Evolutionary conservation across 2,113 vertebrate species (phyloP).

Genomic region (Heterochromis multidens): DNA sequence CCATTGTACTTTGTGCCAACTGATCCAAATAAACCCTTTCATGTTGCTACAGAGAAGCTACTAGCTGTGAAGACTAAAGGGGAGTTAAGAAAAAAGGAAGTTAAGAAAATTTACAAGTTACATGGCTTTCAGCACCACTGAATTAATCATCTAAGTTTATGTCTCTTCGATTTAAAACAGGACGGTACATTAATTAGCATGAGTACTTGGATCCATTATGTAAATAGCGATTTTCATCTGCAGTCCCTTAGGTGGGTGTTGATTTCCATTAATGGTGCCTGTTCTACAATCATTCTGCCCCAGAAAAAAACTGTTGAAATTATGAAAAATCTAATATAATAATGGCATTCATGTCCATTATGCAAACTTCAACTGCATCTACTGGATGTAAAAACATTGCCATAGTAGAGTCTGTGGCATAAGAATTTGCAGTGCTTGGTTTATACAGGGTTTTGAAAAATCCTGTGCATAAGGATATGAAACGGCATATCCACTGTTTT

Average conservation of each 20-base stretch:
- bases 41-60: neutral
- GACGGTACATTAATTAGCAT: neutral
- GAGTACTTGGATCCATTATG: neutral
- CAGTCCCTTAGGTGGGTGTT: neutral
- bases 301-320: neutral
- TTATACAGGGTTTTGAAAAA: neutral
- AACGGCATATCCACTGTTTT: neutral
- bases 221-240: neutral
- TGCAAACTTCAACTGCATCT: neutral
- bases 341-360: neutral
- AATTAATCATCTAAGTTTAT: neutral
- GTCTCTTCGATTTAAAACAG: neutral
- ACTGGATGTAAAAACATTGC: too few species aligned
- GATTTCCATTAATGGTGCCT: neutral
- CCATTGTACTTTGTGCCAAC: neutral
- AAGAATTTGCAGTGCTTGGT: neutral
- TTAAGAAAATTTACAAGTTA: neutral
- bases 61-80: neutral
- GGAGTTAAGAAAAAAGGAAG: neutral
- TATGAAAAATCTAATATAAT: neutral
- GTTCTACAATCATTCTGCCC: neutral
- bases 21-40: neutral
- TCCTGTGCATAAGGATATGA: neutral
- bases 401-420: neutral
- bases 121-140: neutral